phyloP scores from a whole-genome alignment of 2,113 vertebrate genomes.

The Cyprinodon brontotheroides region DNA sequence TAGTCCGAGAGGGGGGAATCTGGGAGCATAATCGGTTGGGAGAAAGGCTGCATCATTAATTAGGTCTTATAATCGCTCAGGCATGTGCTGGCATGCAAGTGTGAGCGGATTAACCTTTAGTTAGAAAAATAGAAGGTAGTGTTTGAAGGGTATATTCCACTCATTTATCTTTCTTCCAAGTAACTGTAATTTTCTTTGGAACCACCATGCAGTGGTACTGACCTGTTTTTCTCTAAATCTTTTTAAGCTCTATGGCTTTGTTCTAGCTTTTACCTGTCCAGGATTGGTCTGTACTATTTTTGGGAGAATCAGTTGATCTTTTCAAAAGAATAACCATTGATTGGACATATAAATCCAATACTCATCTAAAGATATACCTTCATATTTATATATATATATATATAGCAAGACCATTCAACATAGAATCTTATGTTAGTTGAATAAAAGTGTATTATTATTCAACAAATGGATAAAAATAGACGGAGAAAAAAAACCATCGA shows the following conservation, averaged over 20 bases:
- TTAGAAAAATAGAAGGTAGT: background rate
- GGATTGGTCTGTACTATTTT: background rate
- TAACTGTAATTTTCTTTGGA: background rate
- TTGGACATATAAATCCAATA: background rate
- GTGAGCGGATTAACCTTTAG: slow-evolving; percentile 16
- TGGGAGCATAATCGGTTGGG: slow-evolving; percentile 51
- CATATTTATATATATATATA: too few species aligned
- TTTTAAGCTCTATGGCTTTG: background rate
- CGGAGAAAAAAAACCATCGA: too few species aligned
- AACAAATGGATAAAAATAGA: too few species aligned
- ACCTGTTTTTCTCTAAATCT: background rate
- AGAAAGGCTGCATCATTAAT: slow-evolving; percentile 56
- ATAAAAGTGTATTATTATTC: too few species aligned
- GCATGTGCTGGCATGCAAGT: slow-evolving; percentile 57
- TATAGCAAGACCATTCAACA: too few species aligned
- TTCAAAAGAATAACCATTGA: background rate
- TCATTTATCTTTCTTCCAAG: background rate
- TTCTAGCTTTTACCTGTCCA: background rate
- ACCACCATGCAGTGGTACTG: background rate
- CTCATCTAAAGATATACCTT: background rate
- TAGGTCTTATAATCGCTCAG: slow-evolving; percentile 59
- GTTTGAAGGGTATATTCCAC: background rate
- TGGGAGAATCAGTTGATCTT: background rate
- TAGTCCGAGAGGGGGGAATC: slow-evolving; percentile 50
- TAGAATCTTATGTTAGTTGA: too few species aligned